phyloP scores from a whole-genome alignment of 2,113 vertebrate genomes.

The Macquaria ambigua region DNA sequence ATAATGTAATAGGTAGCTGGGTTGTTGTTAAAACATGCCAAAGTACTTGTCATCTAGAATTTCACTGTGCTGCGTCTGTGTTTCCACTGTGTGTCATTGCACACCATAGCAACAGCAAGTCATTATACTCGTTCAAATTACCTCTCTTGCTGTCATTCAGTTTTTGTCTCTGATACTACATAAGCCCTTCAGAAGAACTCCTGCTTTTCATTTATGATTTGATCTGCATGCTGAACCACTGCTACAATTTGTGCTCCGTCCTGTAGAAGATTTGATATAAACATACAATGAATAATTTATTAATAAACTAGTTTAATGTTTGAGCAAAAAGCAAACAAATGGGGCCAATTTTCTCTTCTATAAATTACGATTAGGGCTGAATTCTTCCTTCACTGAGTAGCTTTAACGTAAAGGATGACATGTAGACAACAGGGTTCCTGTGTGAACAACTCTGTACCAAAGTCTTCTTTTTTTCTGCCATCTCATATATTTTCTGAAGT shows the following conservation, averaged over 20 bases:
- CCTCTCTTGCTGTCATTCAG: constrained; percentile 36
- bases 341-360: constrained; percentile 16
- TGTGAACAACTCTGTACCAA: neutral
- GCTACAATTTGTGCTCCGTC: neutral
- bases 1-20: neutral
- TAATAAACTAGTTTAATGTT: constrained; percentile 50
- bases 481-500: constrained; percentile 44
- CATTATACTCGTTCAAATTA: constrained; percentile 48
- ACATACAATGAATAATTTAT: constrained; percentile 58
- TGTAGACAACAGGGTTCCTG: neutral
- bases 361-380: neutral
- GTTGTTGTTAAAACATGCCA: constrained; percentile 37
- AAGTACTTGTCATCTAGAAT: constrained; percentile 18
- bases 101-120: constrained; percentile 58
- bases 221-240: neutral
- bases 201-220: constrained; percentile 29
- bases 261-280: constrained; percentile 22
- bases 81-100: constrained; percentile 47
- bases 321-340: constrained; percentile 44
- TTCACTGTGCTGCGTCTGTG: constrained; percentile 28
- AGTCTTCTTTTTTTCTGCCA: constrained; percentile 11
- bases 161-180: constrained; percentile 20
- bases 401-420: neutral
- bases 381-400: constrained; percentile 12
- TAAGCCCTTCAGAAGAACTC: constrained; percentile 26